Evolutionary conservation across 2,888 invertebrate genomes (phyloP), one percentile per base, ranked within the genome.

Genomic region (Drosophila subquinaria): DNA sequence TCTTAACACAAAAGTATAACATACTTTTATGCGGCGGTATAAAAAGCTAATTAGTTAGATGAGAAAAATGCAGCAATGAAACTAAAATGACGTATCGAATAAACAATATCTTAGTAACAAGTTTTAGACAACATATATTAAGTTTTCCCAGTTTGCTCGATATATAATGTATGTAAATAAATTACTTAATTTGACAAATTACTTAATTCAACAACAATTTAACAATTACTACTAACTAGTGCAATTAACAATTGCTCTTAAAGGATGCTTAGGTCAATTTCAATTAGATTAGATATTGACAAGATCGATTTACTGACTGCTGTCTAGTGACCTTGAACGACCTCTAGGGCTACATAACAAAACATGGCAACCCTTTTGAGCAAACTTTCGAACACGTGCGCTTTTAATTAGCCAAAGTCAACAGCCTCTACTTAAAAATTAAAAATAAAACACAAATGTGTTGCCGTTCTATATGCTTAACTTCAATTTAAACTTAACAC

Each of bases 361-460:
- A 45, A 35, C 27, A 23, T 43, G 53, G 35, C 55, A 43, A 43
- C 43, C 43, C 62, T 50, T 36, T 70, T 53, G 15, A 15, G 47
- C 27, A 43, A 33, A 47, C 42, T 27, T 65, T 62, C 52, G 61
- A 40, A 69, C 76, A 75, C 80, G 89, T 76, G 89, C 53, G 87
- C 67, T 67, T 88, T 88, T 88, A 83, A 89, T 83, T 83, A 83
- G 86, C 76, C 72, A 89, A 67, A 69, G 90, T 89, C 88, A 83
- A 83, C 72, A 83, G 79, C 62, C 68, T 69, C 59, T 64, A 73
- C 82, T 79, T 80, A 38, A 51, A 53, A 64, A 27, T 15, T 38
- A 20, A 27, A 35, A 38, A 27, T 48, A 8, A 71, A 69, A n/a
- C 15, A 2, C 13, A 43, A 78, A 67, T 60, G 20, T 51, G 23